Evolutionary conservation across 2,888 invertebrate species (phyloP), one percentile per base, ranked within the genome.

Genomic region (Mythimna ferrago): DNA sequence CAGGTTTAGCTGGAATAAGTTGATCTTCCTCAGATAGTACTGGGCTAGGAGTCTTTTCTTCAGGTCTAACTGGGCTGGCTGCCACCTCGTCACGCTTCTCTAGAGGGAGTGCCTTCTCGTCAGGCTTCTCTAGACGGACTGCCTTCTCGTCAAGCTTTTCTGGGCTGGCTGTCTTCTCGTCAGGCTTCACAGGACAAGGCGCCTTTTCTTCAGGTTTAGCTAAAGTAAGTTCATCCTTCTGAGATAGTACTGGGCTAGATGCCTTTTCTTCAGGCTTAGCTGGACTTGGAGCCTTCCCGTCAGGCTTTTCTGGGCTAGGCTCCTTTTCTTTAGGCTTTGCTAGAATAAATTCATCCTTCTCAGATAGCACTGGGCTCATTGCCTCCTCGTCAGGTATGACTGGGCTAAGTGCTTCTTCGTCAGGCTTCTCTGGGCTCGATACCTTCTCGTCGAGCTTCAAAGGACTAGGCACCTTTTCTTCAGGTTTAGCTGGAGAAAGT

Each of bases 91-190:
- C 76, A 5, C 48, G 35, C 2, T 61, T 7, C 1, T 21, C 11
- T 14, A 68, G 69, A 51, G 58, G 61, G 6, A 10, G 44, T 19
- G 7, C 14, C 6, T 62, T 44, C 2, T 69, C 54, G 35, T 57
- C 71, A 9, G 5, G 21, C 5, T 54, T 9, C 3, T 54, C 32
- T 1, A 66, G 67, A 19, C 78, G 84, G 1, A 65, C 53, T 11
- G 21, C 38, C 16, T 79, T 84, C 1, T 73, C 76, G 2, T 68
- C 64, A 4, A 11, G 11, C 10, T 77, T 62, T 0, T 64, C 9
- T 11, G 67, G 62, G 32, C 75, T 83, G 1, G 78, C 53, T 2
- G 9, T 57, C 19, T 72, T 78, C 0, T 14, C n/a, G 0, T 32
- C 35, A 10, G 32, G 48, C 10, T 38, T 16, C 16, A 21, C 26